Evolutionary conservation across 1,140 invertebrate species (phyloP), one percentile per base, ranked within the genome.

Genomic region (Leptoteleia sp.): DNA sequence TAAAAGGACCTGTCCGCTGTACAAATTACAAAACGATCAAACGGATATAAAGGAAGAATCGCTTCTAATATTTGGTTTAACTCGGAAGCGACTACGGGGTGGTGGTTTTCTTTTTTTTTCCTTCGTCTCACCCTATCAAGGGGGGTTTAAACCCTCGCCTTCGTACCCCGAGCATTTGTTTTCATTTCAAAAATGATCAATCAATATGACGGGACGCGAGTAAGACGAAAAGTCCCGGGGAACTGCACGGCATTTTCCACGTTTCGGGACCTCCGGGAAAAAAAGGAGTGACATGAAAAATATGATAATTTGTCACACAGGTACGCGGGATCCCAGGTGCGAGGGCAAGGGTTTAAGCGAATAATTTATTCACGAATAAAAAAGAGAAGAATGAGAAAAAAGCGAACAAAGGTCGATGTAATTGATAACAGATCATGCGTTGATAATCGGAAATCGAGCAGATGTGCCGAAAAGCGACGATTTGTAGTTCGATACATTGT

Each of bases 221-320:
- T 15, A 17, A 61, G 19, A 0, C 6, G 40, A 59, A 59, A 59
- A 45, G 55, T 59, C 16, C 8, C 16, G 31, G n/a, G 9, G 12
- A 67, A n/a, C n/a, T n/a, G n/a, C n/a, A 27, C 31, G 50, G 42
- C 33, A 31, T 27, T 71, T 52, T 59, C 35, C 43, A 43, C 43
- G 31, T 37, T 61, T 12, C n/a, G 15, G 6, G 15, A 33, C 9
- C 38, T 17, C 13, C 22, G 13, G 15, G 17, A n/a, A n/a, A 22
- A 22, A 52, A 71, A 72, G 55, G 68, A 72, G 57, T 57, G 38
- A 73, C 13, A 42, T 31, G 52, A 19, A 59, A 33, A 40, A 62
- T 45, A 50, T 62, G 40, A 48, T 19, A 73, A 68, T 76, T 68
- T 76, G 54, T 75, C 52, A 67, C 40, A 62, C 70, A 73, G 62